Conservation (phyloP, 2,797 vertebrate genomes). For the Antennarius maculatus region DNA sequence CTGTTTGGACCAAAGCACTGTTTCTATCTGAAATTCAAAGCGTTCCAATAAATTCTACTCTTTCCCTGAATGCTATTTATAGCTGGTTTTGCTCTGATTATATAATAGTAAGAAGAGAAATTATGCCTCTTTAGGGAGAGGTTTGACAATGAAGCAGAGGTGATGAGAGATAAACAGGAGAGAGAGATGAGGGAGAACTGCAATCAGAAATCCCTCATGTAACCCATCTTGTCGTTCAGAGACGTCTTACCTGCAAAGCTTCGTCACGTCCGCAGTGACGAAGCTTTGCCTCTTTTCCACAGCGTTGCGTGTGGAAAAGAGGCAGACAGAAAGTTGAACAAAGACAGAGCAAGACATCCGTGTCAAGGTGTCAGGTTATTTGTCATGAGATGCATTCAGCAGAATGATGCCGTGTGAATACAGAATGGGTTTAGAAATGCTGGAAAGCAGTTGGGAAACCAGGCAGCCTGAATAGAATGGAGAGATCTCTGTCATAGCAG, state of each 20-base stretch:
- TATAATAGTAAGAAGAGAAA: conserved; percentile 75
- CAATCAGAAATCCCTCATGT: conserved; percentile 34
- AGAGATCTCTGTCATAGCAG: conserved; percentile 53
- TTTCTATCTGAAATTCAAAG: conserved; percentile 63
- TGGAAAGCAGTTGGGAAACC: conserved; percentile 60
- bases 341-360: conserved; percentile 3
- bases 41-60: conserved; percentile 59
- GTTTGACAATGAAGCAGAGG: conserved; percentile 42
- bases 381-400: conserved; percentile 41
- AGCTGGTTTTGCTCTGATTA: conserved; percentile 73
- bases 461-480: conserved; percentile 59
- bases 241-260: conserved; percentile 32
- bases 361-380: conserved; percentile 4
- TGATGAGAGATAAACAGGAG: conserved; percentile 11
- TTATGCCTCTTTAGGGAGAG: conserved; percentile 60
- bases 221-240: conserved; percentile 34
- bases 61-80: conserved; percentile 74
- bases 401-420: conserved; percentile 47
- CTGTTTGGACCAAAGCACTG: conserved; percentile 39
- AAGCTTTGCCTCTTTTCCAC: too few species aligned
- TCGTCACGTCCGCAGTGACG: conserved; percentile 16
- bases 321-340: conserved; percentile 27
- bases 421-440: conserved; percentile 58
- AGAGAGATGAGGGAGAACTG: conserved; percentile 26
- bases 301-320: conserved; percentile 33